phyloP scores from a whole-genome alignment of 1,140 invertebrate genomes.

The Dinoponera quadriceps region DNA sequence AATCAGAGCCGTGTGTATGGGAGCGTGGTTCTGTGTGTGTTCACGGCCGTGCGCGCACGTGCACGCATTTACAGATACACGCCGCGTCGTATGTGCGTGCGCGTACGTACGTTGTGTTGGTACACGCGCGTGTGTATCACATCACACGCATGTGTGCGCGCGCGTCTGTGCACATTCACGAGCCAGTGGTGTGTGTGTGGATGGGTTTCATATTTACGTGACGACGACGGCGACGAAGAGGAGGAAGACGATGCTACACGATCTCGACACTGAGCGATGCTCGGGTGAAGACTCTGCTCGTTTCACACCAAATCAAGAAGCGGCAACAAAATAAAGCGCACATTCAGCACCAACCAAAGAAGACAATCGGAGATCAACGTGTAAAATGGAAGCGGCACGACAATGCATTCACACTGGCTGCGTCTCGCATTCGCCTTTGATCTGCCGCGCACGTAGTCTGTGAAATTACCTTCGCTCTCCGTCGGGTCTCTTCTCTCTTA shows the following conservation, averaged over 20 bases:
- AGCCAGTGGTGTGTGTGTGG: background rate
- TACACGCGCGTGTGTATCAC: background rate
- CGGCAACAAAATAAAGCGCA: background rate
- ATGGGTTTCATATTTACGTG: conserved; percentile 61
- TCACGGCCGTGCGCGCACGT: conserved; percentile 36
- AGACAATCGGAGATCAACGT: conserved; percentile 19
- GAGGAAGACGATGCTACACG: conserved; percentile 26
- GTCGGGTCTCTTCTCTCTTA: background rate
- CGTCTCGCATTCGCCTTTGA: conserved; percentile 35
- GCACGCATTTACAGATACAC: background rate
- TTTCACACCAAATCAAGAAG: background rate
- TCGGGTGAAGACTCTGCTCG: background rate
- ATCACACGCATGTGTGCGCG: no score
- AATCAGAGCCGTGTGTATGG: conserved; percentile 74
- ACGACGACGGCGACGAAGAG: conserved; percentile 30
- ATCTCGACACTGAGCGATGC: background rate
- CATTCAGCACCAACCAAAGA: conserved; percentile 48
- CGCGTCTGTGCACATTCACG: no score
- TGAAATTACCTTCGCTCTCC: conserved; percentile 17
- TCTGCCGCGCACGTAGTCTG: background rate
- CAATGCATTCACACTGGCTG: conserved; percentile 25
- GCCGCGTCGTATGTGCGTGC: background rate
- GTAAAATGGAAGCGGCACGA: conserved; percentile 17
- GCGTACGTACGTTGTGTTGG: background rate
- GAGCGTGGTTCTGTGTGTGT: conserved; percentile 36